Percentiles rank a stretch among this genome's conserved stretches.
phyloP scores from a whole-genome alignment of 2,888 invertebrate genomes.

The Protonemura montana region DNA sequence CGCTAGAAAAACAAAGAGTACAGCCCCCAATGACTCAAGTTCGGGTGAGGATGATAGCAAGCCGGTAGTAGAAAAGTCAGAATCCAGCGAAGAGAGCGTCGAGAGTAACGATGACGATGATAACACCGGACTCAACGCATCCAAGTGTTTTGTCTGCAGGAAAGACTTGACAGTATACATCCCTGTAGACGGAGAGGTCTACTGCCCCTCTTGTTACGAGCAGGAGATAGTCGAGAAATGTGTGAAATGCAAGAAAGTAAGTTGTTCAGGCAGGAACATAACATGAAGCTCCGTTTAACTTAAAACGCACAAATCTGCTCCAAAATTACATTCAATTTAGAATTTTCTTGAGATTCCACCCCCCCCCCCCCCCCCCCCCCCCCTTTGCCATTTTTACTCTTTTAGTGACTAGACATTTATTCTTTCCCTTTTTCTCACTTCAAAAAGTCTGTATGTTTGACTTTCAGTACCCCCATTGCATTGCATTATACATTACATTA shows the following conservation, averaged over 20 bases:
- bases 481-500: too few species aligned
- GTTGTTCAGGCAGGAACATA: too few species aligned
- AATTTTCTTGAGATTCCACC: too few species aligned
- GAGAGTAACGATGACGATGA: background rate
- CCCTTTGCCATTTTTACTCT: too few species aligned
- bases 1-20: background rate
- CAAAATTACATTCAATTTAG: too few species aligned
- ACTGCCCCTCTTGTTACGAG: background rate
- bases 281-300: too few species aligned
- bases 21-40: background rate
- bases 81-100: background rate
- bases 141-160: background rate
- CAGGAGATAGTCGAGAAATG: background rate
- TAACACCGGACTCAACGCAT: background rate
- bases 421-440: too few species aligned
- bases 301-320: too few species aligned
- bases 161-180: background rate
- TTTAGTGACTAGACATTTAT: too few species aligned
- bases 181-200: background rate
- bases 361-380: too few species aligned
- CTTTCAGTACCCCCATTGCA: too few species aligned
- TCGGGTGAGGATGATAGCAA: background rate
- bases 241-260: conserved; percentile 7
- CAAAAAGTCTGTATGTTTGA: too few species aligned
- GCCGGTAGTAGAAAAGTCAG: background rate